Percentiles rank a stretch among this genome's conserved stretches.
Evolutionary conservation across 1,140 invertebrate genomes (phyloP).

Genomic region (Neuroterus valhalla): DNA sequence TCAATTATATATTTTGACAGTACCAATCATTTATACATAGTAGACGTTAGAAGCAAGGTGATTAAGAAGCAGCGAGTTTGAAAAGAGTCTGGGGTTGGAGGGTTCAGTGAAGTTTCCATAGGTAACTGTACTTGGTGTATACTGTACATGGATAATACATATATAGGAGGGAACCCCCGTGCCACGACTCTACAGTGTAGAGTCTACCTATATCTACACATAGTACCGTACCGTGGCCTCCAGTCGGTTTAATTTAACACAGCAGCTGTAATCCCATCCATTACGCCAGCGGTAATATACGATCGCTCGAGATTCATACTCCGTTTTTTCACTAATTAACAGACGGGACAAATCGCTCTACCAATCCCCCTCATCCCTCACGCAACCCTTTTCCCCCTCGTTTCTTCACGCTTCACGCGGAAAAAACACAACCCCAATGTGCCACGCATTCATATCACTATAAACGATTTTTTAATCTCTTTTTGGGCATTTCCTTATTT

Average conservation of each 20-base stretch:
- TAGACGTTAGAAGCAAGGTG: background rate
- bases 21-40: background rate
- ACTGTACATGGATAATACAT: conserved; percentile 62
- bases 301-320: conserved; percentile 77
- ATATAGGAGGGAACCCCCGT: conserved; percentile 56
- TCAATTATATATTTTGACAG: no score
- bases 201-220: conserved; percentile 68
- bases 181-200: conserved; percentile 53
- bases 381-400: conserved; percentile 48
- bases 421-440: conserved; percentile 45
- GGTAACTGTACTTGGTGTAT: conserved; percentile 61
- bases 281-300: conserved; percentile 75
- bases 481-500: background rate
- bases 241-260: conserved; percentile 76
- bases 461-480: background rate
- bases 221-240: conserved; percentile 68
- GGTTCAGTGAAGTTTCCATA: conserved; percentile 34
- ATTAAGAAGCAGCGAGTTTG: background rate
- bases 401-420: conserved; percentile 46
- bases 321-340: conserved; percentile 77
- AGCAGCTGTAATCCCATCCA: conserved; percentile 77
- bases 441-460: conserved; percentile 49
- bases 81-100: background rate
- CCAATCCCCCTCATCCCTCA: conserved; percentile 58
- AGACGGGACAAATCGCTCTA: conserved; percentile 76